phyloP scores from a whole-genome alignment of 2,797 vertebrate genomes.

The Pipistrellus pygmaeus region DNA sequence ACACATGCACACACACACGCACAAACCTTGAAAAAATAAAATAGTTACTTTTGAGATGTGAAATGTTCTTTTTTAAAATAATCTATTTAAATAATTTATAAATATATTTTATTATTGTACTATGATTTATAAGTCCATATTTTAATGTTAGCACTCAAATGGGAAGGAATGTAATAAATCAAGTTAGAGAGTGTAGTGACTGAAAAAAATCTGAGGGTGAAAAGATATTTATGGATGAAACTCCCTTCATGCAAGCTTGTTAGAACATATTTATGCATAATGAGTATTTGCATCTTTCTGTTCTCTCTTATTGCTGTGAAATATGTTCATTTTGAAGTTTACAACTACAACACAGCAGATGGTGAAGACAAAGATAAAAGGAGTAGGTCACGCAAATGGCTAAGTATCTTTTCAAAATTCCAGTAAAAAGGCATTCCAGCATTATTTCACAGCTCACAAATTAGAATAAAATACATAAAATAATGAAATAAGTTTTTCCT shows the following conservation, averaged over 20 bases:
- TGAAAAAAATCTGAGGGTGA: background rate
- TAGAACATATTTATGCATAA: background rate
- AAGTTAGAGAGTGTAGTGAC: background rate
- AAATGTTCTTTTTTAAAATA: background rate
- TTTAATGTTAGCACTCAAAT: background rate
- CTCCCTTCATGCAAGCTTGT: background rate
- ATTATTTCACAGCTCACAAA: background rate
- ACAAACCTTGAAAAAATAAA: background rate
- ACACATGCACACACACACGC: background rate
- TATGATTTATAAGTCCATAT: background rate
- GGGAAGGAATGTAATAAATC: background rate
- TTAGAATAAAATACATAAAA: background rate
- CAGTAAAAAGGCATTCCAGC: background rate
- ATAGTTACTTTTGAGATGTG: background rate
- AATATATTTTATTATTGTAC: background rate
- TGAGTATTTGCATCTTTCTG: background rate
- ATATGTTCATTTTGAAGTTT: slow-evolving; percentile 44
- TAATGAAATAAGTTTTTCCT: background rate
- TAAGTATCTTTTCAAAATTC: background rate
- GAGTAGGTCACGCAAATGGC: background rate
- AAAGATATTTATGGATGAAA: background rate
- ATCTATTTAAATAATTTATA: too few relatives aligned
- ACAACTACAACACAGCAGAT: background rate
- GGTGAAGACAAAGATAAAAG: slow-evolving; percentile 28
- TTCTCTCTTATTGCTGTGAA: slow-evolving; percentile 33